phyloP scores from a whole-genome alignment of 2,888 invertebrate genomes.

The Alcis repandata region DNA sequence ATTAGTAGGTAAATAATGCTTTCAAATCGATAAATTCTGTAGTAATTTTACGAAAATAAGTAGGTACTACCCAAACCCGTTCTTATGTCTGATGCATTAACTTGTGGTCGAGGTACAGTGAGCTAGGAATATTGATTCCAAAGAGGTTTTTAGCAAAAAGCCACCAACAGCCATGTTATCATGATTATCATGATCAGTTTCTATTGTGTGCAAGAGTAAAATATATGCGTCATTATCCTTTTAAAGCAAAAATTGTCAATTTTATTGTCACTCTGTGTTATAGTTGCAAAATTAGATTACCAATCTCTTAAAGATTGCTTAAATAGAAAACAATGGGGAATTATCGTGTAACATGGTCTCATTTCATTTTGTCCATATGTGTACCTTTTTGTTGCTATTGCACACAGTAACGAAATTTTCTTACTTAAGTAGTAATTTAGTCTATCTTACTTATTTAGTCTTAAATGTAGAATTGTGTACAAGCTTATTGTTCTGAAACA shows the following conservation, averaged over 20 bases:
- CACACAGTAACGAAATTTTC: background rate
- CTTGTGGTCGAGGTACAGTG: too few species aligned
- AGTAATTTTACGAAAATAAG: too few species aligned
- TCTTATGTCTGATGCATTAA: too few species aligned
- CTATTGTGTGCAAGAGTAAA: background rate
- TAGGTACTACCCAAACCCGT: too few species aligned
- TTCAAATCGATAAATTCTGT: too few species aligned
- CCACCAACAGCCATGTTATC: background rate
- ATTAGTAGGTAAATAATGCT: too few species aligned
- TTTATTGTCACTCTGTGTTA: background rate
- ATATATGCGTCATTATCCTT: background rate
- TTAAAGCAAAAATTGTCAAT: background rate
- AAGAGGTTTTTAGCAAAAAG: background rate
- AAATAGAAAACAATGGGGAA: conserved; percentile 3
- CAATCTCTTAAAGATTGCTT: background rate
- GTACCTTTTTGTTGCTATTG: background rate
- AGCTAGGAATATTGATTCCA: background rate
- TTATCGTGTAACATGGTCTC: background rate
- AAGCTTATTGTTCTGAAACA: background rate
- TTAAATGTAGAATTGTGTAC: background rate
- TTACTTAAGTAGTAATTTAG: background rate
- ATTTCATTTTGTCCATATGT: background rate
- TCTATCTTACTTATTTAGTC: background rate
- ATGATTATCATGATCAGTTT: background rate
- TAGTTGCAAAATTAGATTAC: background rate